Percentiles rank a stretch among this genome's conserved stretches.
phyloP scores from a whole-genome alignment of 2,797 vertebrate species.

The Onychomys leucogaster region DNA sequence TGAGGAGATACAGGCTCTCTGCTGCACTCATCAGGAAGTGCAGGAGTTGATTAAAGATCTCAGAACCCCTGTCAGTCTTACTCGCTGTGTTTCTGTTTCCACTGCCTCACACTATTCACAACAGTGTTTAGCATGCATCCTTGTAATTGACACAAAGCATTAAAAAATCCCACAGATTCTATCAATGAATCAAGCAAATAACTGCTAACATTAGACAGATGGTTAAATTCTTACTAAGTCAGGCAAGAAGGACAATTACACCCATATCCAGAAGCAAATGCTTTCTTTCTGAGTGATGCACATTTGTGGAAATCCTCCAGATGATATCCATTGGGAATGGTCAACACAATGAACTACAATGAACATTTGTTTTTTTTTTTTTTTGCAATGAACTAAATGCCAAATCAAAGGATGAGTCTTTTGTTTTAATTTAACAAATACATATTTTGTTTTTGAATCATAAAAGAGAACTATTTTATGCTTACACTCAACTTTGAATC shows the following conservation, averaged over 20 bases:
- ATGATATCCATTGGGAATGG: neutral
- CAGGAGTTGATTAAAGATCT: neutral
- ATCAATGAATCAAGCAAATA: conserved; percentile 43
- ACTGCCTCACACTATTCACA: neutral
- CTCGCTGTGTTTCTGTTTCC: neutral
- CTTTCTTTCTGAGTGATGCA: neutral
- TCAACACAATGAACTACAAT: neutral
- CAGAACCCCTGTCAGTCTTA: neutral
- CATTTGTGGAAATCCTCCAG: conserved; percentile 3
- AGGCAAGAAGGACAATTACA: neutral
- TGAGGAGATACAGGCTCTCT: neutral
- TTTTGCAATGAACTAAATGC: neutral
- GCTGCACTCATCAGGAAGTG: neutral
- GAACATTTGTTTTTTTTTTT: neutral
- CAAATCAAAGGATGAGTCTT: conserved; percentile 15
- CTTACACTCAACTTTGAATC: neutral
- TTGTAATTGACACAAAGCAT: neutral
- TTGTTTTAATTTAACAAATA: neutral
- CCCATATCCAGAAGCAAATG: neutral
- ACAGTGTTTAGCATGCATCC: neutral
- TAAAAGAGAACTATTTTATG: conserved; percentile 24
- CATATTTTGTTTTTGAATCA: neutral
- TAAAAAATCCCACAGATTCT: neutral
- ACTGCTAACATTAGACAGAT: conserved; percentile 43
- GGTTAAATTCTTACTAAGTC: conserved; percentile 20